A percentile compares a stretch with the other conserved stretches of the same genome.
phyloP scores from a whole-genome alignment of 2,888 invertebrate genomes.

The Eugnorisma glareosa region DNA sequence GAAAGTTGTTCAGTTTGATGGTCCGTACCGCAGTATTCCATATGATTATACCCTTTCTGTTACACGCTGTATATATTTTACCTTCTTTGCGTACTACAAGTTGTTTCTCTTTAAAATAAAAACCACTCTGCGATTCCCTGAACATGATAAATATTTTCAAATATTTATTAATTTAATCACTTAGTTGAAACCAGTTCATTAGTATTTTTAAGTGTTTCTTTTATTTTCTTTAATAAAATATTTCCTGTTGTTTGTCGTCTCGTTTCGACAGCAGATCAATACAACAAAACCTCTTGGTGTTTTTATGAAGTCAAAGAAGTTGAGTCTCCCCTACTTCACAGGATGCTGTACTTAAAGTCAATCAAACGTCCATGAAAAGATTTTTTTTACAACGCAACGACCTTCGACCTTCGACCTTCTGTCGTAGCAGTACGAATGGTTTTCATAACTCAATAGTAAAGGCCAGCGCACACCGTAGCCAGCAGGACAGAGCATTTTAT shows the following conservation, averaged over 20 bases:
- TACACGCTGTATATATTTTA: too few species aligned
- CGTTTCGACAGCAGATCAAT: background rate
- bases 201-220: background rate
- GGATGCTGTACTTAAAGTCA: background rate
- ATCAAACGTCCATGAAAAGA: background rate
- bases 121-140: background rate
- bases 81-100: too few species aligned
- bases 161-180: background rate
- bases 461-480: background rate
- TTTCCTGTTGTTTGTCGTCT: background rate
- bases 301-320: background rate
- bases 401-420: background rate
- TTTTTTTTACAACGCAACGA: background rate
- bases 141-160: background rate
- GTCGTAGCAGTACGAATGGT: background rate
- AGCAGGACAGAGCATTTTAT: background rate
- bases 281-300: background rate
- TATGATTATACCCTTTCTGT: too few species aligned
- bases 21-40: too few species aligned
- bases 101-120: background rate
- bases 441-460: background rate
- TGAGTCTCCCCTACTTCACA: background rate
- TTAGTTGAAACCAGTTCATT: background rate
- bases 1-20: too few species aligned
- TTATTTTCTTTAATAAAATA: background rate